Percentiles rank a stretch among this genome's conserved stretches.
Conservation (phyloP, 2,797 vertebrate species). For the Lophotriccus pileatus region DNA sequence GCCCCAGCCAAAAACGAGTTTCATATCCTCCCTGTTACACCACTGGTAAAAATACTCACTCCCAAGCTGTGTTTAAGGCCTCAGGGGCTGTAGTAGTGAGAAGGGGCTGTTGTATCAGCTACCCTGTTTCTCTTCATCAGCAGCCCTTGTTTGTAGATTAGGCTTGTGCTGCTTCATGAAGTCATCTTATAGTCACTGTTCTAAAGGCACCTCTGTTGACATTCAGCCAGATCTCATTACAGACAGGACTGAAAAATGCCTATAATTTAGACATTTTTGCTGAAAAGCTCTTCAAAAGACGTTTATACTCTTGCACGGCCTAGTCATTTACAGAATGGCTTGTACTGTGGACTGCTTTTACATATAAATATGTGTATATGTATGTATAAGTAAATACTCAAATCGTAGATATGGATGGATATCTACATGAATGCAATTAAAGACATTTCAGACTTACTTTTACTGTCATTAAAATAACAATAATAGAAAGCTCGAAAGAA, state of each 20-base stretch:
- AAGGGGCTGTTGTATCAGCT: background rate
- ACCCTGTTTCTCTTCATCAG: background rate
- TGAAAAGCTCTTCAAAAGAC: constrained; percentile 45
- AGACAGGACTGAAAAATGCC: background rate
- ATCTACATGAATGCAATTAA: background rate
- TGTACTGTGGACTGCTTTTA: background rate
- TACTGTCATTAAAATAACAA: background rate
- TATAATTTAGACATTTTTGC: constrained; percentile 4
- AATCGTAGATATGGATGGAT: background rate
- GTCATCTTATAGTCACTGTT: background rate
- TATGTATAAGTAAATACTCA: background rate
- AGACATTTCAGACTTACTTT: background rate
- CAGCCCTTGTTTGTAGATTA: background rate
- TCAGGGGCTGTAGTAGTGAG: background rate
- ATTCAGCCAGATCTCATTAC: background rate
- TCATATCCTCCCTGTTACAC: background rate
- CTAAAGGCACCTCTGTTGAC: background rate
- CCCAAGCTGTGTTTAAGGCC: background rate
- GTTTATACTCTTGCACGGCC: background rate
- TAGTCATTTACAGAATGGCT: constrained; percentile 6
- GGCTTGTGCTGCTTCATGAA: background rate
- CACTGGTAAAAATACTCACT: background rate
- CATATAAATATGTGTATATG: background rate
- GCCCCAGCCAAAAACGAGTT: background rate
- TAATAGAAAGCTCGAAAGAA: background rate